These are phyloP conservation scores for Poeciliopsis infans DNA, from an alignment of 2,797 vertebrate species.

Conservation along the genomic window DNA sequence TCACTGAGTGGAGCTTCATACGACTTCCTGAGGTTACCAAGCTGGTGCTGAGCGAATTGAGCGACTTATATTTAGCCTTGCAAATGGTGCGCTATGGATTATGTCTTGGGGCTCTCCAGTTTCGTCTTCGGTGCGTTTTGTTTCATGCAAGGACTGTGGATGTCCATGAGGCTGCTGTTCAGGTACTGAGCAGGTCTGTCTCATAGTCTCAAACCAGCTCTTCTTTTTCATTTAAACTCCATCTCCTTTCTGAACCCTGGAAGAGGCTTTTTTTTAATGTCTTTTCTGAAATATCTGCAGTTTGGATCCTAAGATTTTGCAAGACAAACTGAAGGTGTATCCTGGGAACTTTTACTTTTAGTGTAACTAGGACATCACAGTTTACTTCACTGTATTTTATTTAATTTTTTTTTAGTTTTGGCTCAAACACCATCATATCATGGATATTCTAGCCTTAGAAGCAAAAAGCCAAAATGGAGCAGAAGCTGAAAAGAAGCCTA, in stretches of 20 bases:
- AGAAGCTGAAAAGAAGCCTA: slow-evolving; percentile 64
- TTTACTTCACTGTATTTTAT: slow-evolving; percentile 20
- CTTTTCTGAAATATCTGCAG: slow-evolving; percentile 36
- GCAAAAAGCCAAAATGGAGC: slow-evolving; percentile 71
- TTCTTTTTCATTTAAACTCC: slow-evolving; percentile 20
- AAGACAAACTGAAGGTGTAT: slow-evolving; percentile 5
- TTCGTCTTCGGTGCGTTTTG: slow-evolving; percentile 81
- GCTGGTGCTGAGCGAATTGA: slow-evolving; percentile 73
- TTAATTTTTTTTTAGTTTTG: slow-evolving; percentile 28
- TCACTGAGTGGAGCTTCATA: slow-evolving; percentile 60
- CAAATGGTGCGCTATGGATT: slow-evolving; percentile 80
- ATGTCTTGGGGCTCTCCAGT: slow-evolving; percentile 82
- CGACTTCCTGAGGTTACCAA: slow-evolving; percentile 77
- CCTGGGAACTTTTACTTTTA: slow-evolving; percentile 28
- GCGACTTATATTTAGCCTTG: slow-evolving; percentile 84
- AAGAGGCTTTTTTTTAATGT: slow-evolving; percentile 33
- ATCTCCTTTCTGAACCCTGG: slow-evolving; percentile 10
- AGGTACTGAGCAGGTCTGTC: slow-evolving; percentile 68
- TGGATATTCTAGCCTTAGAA: slow-evolving; percentile 84
- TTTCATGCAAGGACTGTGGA: slow-evolving; percentile 49
- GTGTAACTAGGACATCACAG: slow-evolving; percentile 31
- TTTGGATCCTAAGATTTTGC: slow-evolving; percentile 3
- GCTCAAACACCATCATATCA: slow-evolving; percentile 71
- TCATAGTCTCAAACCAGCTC: slow-evolving; percentile 42
- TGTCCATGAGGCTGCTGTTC: slow-evolving; percentile 58